Evolutionary conservation across 1,140 invertebrate genomes (phyloP), one percentile per base, ranked within the genome.

Genomic region (Subanguina moxae): DNA sequence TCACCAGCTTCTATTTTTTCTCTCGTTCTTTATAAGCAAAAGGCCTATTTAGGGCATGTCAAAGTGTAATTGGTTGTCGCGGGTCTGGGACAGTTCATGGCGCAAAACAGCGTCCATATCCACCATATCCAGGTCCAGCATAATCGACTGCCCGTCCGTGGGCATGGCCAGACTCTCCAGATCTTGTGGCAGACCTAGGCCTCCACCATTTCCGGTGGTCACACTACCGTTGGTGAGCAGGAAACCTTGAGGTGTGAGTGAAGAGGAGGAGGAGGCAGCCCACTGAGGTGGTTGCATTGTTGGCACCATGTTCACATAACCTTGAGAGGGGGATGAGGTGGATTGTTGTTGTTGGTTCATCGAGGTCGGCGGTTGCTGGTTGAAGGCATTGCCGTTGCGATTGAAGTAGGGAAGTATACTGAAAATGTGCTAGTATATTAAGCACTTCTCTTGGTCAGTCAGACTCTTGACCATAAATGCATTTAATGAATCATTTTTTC

Each of bases 81-180:
- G 25, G 42, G 19, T 32, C 67, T 58, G 67, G 19, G 67, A 42
- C 38, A 71, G 28, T 25, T 70, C 68, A 42, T 71, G 67, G 11
- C 67, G 67, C 67, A 68, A 42, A 15, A 68, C 62, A 11, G 67
- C 38, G 13, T 68, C 67, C 65, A 68, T 25, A 58, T 32, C 38
- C 13, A 70, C 67, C 65, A 68, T 25, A 58, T 32, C 38, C 19
- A 70, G 30, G 48, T 52, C 48, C n/a, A 52, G 48, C 48, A 52
- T 52, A 38, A 38, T 38, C 42, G 64, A 25, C 25, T 38, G 19
- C 27, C 46, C 30, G 13, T 68, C 66, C 0, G 59, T 32, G 19
- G 67, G 56, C 68, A 70, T 70, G 3, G 66, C 66, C 65, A 70
- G 52, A 61, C 57, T 70, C 56, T 70, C 64, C 56, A 70, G n/a